phyloP scores from a whole-genome alignment of 2,888 invertebrate species.

The Erpobdella octoculata region DNA sequence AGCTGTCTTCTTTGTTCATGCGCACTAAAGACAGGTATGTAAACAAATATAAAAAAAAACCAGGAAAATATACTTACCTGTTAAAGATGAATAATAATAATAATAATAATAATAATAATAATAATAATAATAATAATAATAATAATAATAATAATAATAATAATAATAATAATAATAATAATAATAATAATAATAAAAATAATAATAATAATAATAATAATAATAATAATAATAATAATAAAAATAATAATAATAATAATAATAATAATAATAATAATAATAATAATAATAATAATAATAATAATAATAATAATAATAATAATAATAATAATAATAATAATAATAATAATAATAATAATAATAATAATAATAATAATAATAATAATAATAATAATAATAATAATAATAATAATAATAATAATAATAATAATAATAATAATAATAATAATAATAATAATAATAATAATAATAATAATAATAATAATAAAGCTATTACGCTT shows the following conservation, averaged over 20 bases:
- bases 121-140: too few species aligned
- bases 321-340: not conserved
- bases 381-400: not conserved
- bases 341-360: not conserved
- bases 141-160: too few species aligned
- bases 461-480: conserved; percentile 8
- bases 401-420: conserved; percentile 1
- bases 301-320: not conserved
- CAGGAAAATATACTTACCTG: too few species aligned
- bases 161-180: too few species aligned
- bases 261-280: not conserved
- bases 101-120: too few species aligned
- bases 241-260: not conserved
- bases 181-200: conserved; percentile 4
- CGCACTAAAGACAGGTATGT: too few species aligned
- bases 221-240: not conserved
- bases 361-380: not conserved
- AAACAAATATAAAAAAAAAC: too few species aligned
- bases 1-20: too few species aligned
- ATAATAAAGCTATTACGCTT: not conserved
- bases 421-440: not conserved
- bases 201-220: conserved; percentile 14
- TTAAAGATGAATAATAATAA: too few species aligned
- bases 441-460: not conserved
- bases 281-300: not conserved